A percentile compares a stretch with the other conserved stretches of the same genome.
These are phyloP conservation scores for Crocodylus rhombifer DNA, from an alignment of 2,797 vertebrate species.

Conservation along the genomic window DNA sequence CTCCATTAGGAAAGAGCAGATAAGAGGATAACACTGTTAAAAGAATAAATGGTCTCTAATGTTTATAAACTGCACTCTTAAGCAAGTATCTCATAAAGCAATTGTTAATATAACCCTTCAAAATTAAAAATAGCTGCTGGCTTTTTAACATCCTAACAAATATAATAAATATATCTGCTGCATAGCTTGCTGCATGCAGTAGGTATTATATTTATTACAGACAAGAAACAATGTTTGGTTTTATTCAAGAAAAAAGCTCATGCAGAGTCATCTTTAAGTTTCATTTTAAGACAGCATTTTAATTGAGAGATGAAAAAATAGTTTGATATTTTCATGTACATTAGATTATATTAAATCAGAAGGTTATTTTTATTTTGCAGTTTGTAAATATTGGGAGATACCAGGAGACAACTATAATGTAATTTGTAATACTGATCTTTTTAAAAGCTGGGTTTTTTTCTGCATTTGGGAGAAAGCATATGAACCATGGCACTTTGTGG, in stretches of 20 bases:
- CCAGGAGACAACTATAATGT: background rate
- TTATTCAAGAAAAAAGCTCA: background rate
- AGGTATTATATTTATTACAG: background rate
- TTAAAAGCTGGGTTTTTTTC: background rate
- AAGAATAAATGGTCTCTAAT: background rate
- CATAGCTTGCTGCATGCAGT: background rate
- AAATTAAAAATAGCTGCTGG: background rate
- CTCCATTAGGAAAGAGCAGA: background rate
- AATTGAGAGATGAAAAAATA: constrained; percentile 39
- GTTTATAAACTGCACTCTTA: background rate
- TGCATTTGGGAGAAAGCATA: background rate
- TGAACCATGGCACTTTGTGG: background rate
- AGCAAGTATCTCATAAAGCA: background rate
- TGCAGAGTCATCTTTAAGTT: background rate
- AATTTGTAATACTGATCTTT: background rate
- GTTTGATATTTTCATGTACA: background rate
- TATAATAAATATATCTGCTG: background rate
- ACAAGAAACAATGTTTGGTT: constrained; percentile 18
- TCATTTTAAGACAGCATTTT: constrained; percentile 18
- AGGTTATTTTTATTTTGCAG: background rate
- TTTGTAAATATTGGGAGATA: background rate
- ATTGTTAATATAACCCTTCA: constrained; percentile 17
- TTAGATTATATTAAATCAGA: background rate
- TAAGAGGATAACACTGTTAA: constrained; percentile 2
- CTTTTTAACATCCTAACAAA: background rate